Evolutionary conservation across 1,140 invertebrate species (phyloP), one percentile per base, ranked within the genome.

Genomic region (Achroia grisella): DNA sequence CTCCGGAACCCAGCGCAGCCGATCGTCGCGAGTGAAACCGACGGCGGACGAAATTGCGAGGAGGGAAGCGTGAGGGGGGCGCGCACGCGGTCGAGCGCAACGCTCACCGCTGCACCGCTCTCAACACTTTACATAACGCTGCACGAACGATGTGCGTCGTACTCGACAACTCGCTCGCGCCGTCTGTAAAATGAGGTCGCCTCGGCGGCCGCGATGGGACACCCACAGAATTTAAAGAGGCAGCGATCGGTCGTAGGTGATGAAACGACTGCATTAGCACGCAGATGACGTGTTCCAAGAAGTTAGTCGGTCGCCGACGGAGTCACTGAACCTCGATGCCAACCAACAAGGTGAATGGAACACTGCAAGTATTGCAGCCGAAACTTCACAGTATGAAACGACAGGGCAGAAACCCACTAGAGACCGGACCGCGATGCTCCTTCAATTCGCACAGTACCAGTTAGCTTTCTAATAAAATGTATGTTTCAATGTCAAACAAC

Each of bases 341-440:
- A 56, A 61, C 74, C 53, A 77, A 80, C 79, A 77, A 79, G 75
- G 77, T 81, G 77, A 79, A 79, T 81, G 77, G 77, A 79, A 79
- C 79, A 65, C 70, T 78, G 75, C 77, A 71, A 79, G 77, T 77
- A 65, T 71, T 78, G 75, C 77, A 71, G 69, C 63, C 72, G 73
- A 80, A 71, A 57, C 60, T 56, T 55, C 52, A 49, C 53, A 62
- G 52, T 62, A 57, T 67, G 44, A 52, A 47, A 42, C 55, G 61
- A 64, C 59, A 60, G 51, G 44, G 55, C 35, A 48, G 52, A 6
- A 23, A 6, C 52, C 61, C 52, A 53, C 12, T 34, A 34, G 10
- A 36, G 39, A 53, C 45, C 31, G 42, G 45, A 15, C 30, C 49
- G 43, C 50, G 42, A 33, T 46, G 53, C 61, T 70, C 62, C 67